Evolutionary conservation across 2,888 invertebrate species (phyloP), one percentile per base, ranked within the genome.

Genomic region (Smittia sp.): DNA sequence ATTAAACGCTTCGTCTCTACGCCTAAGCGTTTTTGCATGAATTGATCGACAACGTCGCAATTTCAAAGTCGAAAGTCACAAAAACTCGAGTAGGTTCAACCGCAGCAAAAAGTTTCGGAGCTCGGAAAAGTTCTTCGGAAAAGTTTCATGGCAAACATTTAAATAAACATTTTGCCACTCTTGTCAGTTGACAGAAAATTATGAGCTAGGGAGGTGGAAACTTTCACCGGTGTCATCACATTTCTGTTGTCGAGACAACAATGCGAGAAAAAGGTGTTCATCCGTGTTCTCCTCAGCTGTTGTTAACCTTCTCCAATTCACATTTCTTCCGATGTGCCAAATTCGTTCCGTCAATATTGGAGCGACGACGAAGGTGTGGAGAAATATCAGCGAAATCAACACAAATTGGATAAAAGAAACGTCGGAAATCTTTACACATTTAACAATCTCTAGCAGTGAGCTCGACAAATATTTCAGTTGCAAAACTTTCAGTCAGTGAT

Each of bases 371-470:
- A 46, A 46, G 46, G 15, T 46, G 11, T 46, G 46, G 15, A 15
- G 22, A 58, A 22, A 58, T 58, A 20, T 58, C 58, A 58, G 9
- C 15, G 18, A 58, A 58, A 58, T 58, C 58, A 58, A 58, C 58
- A 58, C 58, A 58, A 58, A 20, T 18, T 46, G 52, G n/a, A 18
- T 15, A n/a, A 18, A 11, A 46, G 2, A 46, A n/a, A 46, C 2
- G 11, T 6, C 22, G 18, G 9, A 58, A 58, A n/a, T 58, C 7
- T 58, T 22, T 18, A 58, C 6, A n/a, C 22, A 7, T 46, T 15
- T 3, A n/a, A 32, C 32, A 32, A 32, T 9, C 32, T 9, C 32
- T 6, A 32, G 9, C 9, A 32, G 32, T 32, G 3, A n/a, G 32
- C 3, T 32, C 3, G 9, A 32, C 3, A 32, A 32, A 32, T 32